Percentiles rank a stretch among this genome's conserved stretches.
phyloP scores from a whole-genome alignment of 2,797 vertebrate genomes.

The Prunella strophiata region DNA sequence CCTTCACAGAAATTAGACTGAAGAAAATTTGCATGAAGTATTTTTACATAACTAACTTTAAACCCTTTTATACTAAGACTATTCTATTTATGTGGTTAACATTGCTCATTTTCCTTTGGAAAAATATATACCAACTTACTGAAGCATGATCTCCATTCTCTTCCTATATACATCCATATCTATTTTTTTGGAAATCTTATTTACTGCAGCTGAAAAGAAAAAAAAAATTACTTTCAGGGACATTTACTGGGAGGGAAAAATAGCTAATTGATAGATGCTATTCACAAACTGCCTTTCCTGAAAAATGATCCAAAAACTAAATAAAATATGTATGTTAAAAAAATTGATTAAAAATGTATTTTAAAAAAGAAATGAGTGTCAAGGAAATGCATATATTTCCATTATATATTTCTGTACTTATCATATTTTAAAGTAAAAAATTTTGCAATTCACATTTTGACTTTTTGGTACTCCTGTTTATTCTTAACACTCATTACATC shows the following conservation, averaged over 20 bases:
- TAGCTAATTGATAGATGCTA: background rate
- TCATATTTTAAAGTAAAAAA: background rate
- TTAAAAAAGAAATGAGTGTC: background rate
- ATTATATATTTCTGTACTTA: background rate
- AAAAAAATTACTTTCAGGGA: background rate
- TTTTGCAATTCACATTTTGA: background rate
- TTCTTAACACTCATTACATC: background rate
- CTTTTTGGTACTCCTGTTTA: background rate
- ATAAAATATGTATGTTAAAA: background rate
- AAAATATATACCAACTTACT: slow-evolving; percentile 82
- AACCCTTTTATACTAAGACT: background rate
- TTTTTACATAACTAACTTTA: background rate
- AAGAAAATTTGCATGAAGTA: background rate
- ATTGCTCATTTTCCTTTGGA: background rate
- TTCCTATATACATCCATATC: slow-evolving; percentile 86
- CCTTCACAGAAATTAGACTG: background rate
- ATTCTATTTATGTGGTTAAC: background rate
- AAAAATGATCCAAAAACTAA: background rate
- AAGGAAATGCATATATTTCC: background rate
- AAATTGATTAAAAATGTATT: background rate
- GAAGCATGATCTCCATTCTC: slow-evolving; percentile 91
- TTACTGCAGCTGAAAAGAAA: slow-evolving; percentile 67
- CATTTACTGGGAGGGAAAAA: background rate
- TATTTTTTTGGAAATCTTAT: slow-evolving; percentile 78
- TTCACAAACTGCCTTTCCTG: background rate